Percentiles rank a stretch among this genome's conserved stretches.
Conservation (phyloP, 2,888 invertebrate genomes). For the Trissolcus brochymenae region DNA sequence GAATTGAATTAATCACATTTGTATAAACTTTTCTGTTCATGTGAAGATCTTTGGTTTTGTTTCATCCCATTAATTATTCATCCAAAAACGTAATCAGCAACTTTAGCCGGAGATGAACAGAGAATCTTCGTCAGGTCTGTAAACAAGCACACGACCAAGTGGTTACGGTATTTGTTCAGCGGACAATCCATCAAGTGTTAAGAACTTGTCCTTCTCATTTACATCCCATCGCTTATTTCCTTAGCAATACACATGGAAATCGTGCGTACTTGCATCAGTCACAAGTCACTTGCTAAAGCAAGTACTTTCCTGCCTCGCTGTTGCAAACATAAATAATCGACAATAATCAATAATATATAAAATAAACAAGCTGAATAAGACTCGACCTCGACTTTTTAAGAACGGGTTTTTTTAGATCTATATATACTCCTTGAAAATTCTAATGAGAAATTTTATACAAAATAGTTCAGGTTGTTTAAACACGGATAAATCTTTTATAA, state of each 20-base stretch:
- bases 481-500: too few relatives aligned
- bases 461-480: too few relatives aligned
- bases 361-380: not conserved
- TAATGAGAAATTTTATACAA: too few relatives aligned
- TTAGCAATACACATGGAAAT: too few relatives aligned
- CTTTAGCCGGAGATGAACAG: conserved; percentile 11
- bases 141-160: conserved; percentile 25
- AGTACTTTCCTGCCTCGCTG: conserved; percentile 6
- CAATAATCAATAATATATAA: conserved; percentile 18
- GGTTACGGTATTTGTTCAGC: conserved; percentile 37
- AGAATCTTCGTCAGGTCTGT: conserved; percentile 26
- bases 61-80: not conserved
- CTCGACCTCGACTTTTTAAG: too few relatives aligned
- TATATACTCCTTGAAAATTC: too few relatives aligned
- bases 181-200: conserved; percentile 28
- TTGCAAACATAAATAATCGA: conserved; percentile 34
- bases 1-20: not conserved
- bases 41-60: not conserved
- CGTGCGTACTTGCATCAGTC: conserved; percentile 23
- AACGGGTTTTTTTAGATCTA: too few relatives aligned
- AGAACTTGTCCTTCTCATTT: conserved; percentile 38
- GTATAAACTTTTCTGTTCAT: not conserved
- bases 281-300: conserved; percentile 15
- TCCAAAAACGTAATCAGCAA: conserved; percentile 7
- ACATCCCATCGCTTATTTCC: conserved; percentile 31